A percentile compares a stretch with the other conserved stretches of the same genome.
Evolutionary conservation across 2,113 vertebrate species (phyloP).

Genomic region (Corapipo altera): DNA sequence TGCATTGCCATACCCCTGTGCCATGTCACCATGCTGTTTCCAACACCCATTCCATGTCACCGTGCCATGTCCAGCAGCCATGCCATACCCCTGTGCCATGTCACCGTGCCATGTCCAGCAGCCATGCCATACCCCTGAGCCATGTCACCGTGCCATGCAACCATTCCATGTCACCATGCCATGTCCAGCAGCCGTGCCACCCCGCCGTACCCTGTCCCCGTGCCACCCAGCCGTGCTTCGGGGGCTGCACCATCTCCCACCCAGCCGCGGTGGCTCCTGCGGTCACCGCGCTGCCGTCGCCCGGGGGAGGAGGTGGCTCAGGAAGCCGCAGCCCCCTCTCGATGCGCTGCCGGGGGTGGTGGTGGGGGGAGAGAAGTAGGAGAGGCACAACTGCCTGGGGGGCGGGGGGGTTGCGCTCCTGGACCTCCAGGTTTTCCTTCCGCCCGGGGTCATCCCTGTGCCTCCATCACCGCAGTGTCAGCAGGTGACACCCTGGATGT

Average conservation of each 20-base stretch:
- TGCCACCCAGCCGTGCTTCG: background rate
- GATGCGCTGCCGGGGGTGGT: background rate
- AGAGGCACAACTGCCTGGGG: fast-evolving
- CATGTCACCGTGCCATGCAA: background rate
- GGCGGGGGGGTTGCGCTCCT: fast-evolving
- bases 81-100: too few relatives aligned
- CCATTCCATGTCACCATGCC: background rate
- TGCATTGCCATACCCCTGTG: background rate
- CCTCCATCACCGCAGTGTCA: background rate
- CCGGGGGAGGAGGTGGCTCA: background rate
- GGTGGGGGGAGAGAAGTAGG: too few relatives aligned
- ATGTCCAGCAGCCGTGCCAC: background rate
- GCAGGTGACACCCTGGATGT: fast-evolving
- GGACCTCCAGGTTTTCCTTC: background rate
- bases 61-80: background rate
- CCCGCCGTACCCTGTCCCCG: background rate
- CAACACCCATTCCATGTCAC: background rate
- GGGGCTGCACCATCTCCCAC: background rate
- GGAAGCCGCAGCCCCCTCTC: background rate
- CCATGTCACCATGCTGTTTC: background rate
- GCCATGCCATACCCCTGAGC: background rate
- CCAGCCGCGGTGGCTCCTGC: background rate
- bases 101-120: too few relatives aligned
- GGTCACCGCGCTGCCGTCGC: background rate
- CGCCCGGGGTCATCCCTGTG: fast-evolving